A percentile compares a stretch with the other conserved stretches of the same genome.
Evolutionary conservation across 92 coral and sea anemone genomes (phyloP).

Genomic region (Bergia puertoricense): DNA sequence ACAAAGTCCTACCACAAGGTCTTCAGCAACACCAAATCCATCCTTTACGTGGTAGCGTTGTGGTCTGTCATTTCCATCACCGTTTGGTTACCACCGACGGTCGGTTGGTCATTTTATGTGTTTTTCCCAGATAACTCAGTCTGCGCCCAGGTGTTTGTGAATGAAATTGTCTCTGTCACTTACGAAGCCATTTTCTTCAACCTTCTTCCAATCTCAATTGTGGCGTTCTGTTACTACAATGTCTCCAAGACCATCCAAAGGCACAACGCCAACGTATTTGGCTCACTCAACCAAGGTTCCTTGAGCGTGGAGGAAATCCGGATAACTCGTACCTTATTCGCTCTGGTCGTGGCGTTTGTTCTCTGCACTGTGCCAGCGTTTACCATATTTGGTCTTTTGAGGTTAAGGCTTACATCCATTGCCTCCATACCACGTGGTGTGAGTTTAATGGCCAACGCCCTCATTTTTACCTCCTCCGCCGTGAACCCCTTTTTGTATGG

Average conservation of each 20-base stretch:
- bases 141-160: slow-evolving; percentile 37
- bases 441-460: slow-evolving; percentile 42
- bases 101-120: slow-evolving; percentile 17
- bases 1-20: slow-evolving; percentile 31
- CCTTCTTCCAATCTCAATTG: slow-evolving; percentile 28
- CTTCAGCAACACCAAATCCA: slow-evolving; percentile 22
- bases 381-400: slow-evolving; percentile 39
- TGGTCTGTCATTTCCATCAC: slow-evolving; percentile 25
- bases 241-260: slow-evolving; percentile 41
- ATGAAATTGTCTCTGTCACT: slow-evolving; percentile 34
- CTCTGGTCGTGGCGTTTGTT: slow-evolving; percentile 34
- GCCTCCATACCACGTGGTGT: slow-evolving; percentile 44
- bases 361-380: slow-evolving; percentile 45
- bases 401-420: slow-evolving; percentile 24
- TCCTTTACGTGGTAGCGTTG: slow-evolving; percentile 13
- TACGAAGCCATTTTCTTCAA: slow-evolving; percentile 39
- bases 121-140: slow-evolving; percentile 41
- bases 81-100: slow-evolving; percentile 29
- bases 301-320: slow-evolving; percentile 40
- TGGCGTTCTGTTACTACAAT: slow-evolving; percentile 36
- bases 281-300: background rate
- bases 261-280: slow-evolving; percentile 17
- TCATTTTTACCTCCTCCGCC: slow-evolving; percentile 35
- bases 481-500: slow-evolving; percentile 43
- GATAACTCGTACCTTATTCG: slow-evolving; percentile 37